phyloP scores from a whole-genome alignment of 2,888 invertebrate genomes.

The Epirrhoe alternata region DNA sequence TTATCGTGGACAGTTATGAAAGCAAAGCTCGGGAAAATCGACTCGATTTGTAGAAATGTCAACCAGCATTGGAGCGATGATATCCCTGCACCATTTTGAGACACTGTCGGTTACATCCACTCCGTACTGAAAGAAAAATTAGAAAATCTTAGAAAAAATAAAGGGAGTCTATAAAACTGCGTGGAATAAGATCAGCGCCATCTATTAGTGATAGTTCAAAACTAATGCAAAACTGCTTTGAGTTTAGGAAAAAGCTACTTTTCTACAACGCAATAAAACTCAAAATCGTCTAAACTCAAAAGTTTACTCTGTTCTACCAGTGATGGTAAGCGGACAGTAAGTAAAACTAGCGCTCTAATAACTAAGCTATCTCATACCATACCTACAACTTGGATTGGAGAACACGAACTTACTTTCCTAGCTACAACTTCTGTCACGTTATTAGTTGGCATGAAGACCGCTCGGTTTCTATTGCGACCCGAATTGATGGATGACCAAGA shows the following conservation, averaged over 20 bases:
- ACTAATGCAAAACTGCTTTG: no score
- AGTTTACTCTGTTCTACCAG: no score
- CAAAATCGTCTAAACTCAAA: no score
- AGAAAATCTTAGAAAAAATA: not conserved
- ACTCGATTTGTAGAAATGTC: slow-evolving; percentile 48
- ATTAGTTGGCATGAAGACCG: slow-evolving; percentile 61
- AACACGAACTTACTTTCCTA: slow-evolving; percentile 51
- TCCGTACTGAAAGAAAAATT: slow-evolving; percentile 53
- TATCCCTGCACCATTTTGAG: slow-evolving; percentile 48
- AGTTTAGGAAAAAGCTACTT: no score
- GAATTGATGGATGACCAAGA: not conserved
- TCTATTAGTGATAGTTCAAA: no score
- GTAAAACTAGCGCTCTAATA: no score
- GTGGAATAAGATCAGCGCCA: no score
- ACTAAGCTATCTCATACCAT: no score
- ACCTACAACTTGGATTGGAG: not conserved
- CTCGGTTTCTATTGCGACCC: slow-evolving; percentile 39
- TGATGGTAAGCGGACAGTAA: no score
- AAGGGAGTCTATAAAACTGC: no score
- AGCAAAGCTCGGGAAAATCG: slow-evolving; percentile 55
- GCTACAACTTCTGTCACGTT: slow-evolving; percentile 62
- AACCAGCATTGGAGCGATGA: slow-evolving; percentile 50
- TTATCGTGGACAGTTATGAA: slow-evolving; percentile 43
- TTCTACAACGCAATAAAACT: no score
- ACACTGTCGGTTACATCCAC: slow-evolving; percentile 41